These are phyloP conservation scores for Lasioglossum oenotherae DNA, from an alignment of 2,888 invertebrate species.

Conservation along the genomic window DNA sequence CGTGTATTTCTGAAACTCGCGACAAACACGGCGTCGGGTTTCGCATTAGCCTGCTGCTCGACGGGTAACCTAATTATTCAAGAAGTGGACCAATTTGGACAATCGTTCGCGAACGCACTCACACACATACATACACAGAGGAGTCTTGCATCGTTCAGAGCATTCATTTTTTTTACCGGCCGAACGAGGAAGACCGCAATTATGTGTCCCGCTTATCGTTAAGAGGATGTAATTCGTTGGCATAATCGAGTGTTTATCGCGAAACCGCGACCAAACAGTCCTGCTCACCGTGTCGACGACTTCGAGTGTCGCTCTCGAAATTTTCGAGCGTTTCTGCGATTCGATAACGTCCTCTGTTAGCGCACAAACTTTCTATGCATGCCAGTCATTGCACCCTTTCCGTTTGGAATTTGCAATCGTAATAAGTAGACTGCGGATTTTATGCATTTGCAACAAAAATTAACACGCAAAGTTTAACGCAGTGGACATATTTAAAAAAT, in stretches of 20 bases:
- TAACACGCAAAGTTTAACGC: too few species aligned
- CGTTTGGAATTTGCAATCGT: background rate
- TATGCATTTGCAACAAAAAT: too few species aligned
- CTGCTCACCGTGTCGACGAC: background rate
- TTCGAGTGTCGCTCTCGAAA: background rate
- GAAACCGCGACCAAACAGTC: background rate
- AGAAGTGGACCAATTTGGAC: conserved; percentile 53
- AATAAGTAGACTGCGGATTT: background rate
- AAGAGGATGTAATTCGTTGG: conserved; percentile 30
- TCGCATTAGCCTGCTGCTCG: conserved; percentile 38
- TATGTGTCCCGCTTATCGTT: conserved; percentile 33
- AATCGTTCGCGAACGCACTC: conserved; percentile 4
- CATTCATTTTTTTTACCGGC: conserved; percentile 44
- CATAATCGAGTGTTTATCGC: background rate
- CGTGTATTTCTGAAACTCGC: conserved; percentile 37
- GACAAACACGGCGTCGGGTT: conserved; percentile 51
- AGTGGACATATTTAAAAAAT: too few species aligned
- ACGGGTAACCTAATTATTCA: conserved; percentile 56
- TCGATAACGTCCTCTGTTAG: background rate
- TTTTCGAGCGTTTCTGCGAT: background rate
- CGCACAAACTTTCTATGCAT: background rate
- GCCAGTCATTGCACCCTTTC: background rate
- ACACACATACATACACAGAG: background rate
- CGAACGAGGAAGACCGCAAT: conserved; percentile 59
- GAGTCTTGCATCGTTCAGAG: background rate